Evolutionary conservation across 2,888 invertebrate species (phyloP).

Genomic region (Drosophila longiperda): DNA sequence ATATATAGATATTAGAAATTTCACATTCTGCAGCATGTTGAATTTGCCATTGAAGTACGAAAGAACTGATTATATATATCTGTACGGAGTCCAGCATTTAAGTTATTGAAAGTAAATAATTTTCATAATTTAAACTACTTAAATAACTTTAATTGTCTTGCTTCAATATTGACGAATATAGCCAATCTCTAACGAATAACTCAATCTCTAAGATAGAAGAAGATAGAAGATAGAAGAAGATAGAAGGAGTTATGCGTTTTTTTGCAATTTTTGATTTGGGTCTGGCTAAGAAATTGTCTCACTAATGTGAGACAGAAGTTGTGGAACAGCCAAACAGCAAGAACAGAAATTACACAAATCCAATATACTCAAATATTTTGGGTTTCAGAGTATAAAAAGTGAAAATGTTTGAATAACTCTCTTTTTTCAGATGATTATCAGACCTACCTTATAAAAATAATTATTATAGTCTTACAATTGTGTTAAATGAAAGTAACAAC

Average conservation of each 20-base stretch:
- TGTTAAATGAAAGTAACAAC: too few relatives aligned
- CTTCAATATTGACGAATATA: neutral
- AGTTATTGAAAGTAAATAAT: too few relatives aligned
- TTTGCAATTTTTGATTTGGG: neutral
- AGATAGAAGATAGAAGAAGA: too few relatives aligned
- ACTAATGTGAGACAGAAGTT: neutral
- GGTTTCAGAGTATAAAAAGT: neutral
- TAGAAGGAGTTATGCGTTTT: neutral
- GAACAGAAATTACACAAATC: too few relatives aligned
- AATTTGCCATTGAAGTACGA: too few relatives aligned
- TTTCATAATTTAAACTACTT: too few relatives aligned
- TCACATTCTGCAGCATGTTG: too few relatives aligned
- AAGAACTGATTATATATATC: too few relatives aligned
- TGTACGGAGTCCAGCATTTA: too few relatives aligned
- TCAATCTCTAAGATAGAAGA: neutral
- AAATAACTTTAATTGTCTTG: neutral
- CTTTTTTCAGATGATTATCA: neutral
- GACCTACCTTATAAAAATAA: neutral
- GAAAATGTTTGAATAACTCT: neutral
- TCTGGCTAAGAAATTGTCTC: neutral
- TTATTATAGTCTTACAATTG: too few relatives aligned
- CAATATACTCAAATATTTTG: neutral
- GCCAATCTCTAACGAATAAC: neutral
- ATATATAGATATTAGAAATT: too few relatives aligned
- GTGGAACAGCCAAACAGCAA: neutral